Evolutionary conservation across 1,140 invertebrate genomes (phyloP), one percentile per base, ranked within the genome.

Genomic region (Magallana ariakensis): DNA sequence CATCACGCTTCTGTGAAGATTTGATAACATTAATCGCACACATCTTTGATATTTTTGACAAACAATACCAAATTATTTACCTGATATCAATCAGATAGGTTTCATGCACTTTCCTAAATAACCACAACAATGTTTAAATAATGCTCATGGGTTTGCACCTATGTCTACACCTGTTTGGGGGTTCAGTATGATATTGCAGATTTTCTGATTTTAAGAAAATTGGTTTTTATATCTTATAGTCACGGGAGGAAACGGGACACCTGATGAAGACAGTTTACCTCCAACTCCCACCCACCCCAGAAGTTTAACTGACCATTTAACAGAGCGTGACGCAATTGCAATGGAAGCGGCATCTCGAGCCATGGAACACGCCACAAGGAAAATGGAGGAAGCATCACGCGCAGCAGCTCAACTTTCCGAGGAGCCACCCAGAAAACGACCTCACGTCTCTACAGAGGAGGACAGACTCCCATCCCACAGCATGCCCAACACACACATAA

Each of bases 401-500:
- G 90, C 92, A 54, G 91, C 90, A 3, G 85, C 92, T 10, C 80
- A 91, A 19, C 90, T 89, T 33, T 91, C 90, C 26, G 93, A 93
- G 66, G 92, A 94, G 86, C 90, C 92, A 80, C 90, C 92, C 10
- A 92, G 95, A 11, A 85, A 94, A n/a, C 95, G 95, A 91, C 90
- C 95, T 22, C 90, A 94, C 19, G 91, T 94, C 13, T 91, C 92
- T 26, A 86, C 93, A 8, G 95, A 95, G 13, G 95, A 96, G 15
- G 94, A 95, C 66, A 87, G 94, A 66, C 81, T 94, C 9, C 88
- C 93, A 84, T 91, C 92, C 92, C 93, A 96, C 93, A 90, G 93
- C 0, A 94, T 96, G 56, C 95, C 95, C 80, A 97, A 96, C 83
- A 97, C 98, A 86, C 97, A 98, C 94, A 97, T 98, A 90, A 98